A percentile compares a stretch with the other conserved stretches of the same genome.
Conservation (phyloP, 2,888 invertebrate species). For the Empis livida region DNA sequence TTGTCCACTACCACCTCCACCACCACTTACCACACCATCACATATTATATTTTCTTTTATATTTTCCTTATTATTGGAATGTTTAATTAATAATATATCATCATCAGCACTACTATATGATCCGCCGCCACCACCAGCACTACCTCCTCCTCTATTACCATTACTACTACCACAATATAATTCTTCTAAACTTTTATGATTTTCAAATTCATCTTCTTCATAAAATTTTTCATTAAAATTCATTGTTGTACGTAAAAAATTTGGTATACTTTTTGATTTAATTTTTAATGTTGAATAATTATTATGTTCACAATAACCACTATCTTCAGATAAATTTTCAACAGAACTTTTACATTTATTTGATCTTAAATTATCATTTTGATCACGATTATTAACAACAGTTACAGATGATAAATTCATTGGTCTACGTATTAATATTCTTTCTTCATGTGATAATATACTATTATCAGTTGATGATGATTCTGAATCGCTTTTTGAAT, state of each 20-base stretch:
- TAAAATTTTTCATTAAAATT: constrained; percentile 31
- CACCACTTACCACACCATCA: neutral
- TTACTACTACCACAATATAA: constrained; percentile 3
- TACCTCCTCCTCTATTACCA: neutral
- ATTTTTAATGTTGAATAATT: constrained; percentile 9
- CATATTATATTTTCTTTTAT: neutral
- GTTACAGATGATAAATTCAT: neutral
- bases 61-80: constrained; percentile 3
- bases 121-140: neutral
- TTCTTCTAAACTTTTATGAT: constrained; percentile 18
- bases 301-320: constrained; percentile 54
- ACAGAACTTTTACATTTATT: constrained; percentile 44
- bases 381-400: neutral
- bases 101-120: constrained; percentile 34
- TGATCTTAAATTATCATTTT: constrained; percentile 5
- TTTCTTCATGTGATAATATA: constrained; percentile 15
- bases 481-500: constrained; percentile 13
- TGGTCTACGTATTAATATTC: constrained; percentile 4
- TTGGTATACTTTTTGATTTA: constrained; percentile 38
- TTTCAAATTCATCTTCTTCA: constrained; percentile 29
- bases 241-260: constrained; percentile 24
- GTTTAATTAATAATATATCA: constrained; percentile 16
- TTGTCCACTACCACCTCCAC: too few species aligned
- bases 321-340: constrained; percentile 70
- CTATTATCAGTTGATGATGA: constrained; percentile 19